Evolutionary conservation across 2,113 vertebrate species (phyloP).

Genomic region (Chunga burmeisteri): DNA sequence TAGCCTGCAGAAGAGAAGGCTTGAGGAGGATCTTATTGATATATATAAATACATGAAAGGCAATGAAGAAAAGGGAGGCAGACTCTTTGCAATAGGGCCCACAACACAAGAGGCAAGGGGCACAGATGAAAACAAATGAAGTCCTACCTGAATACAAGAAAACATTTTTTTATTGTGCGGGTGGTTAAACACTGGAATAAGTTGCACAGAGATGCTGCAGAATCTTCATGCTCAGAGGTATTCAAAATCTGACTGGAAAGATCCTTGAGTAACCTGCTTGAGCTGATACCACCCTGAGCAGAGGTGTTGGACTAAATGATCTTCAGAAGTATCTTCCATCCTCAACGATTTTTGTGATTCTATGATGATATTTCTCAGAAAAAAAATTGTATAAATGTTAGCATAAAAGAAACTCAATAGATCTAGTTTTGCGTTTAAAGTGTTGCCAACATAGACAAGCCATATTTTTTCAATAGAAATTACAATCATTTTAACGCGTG

Average conservation of each 20-base stretch:
- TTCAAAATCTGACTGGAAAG: background rate
- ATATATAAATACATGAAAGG: background rate
- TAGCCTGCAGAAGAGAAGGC: too few relatives aligned
- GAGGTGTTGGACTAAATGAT: background rate
- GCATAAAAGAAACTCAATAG: background rate
- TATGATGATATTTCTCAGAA: background rate
- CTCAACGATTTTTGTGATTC: background rate
- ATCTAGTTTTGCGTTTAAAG: background rate
- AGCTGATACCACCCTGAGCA: background rate
- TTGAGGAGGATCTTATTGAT: background rate
- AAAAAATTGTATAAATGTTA: background rate
- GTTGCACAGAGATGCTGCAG: background rate
- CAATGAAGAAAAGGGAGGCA: background rate
- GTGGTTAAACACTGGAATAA: background rate
- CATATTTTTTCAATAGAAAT: background rate
- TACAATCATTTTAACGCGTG: background rate
- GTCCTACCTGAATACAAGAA: background rate
- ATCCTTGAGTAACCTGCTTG: background rate
- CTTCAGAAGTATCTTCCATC: background rate
- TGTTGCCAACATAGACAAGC: fast-evolving
- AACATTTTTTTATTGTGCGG: background rate
- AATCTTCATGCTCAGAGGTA: background rate
- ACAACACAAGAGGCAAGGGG: background rate
- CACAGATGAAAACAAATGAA: too few relatives aligned
- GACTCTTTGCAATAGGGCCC: background rate